A percentile compares a stretch with the other conserved stretches of the same genome.
Evolutionary conservation across 2,888 invertebrate genomes (phyloP).

Genomic region (Cremastobaeus sp.): DNA sequence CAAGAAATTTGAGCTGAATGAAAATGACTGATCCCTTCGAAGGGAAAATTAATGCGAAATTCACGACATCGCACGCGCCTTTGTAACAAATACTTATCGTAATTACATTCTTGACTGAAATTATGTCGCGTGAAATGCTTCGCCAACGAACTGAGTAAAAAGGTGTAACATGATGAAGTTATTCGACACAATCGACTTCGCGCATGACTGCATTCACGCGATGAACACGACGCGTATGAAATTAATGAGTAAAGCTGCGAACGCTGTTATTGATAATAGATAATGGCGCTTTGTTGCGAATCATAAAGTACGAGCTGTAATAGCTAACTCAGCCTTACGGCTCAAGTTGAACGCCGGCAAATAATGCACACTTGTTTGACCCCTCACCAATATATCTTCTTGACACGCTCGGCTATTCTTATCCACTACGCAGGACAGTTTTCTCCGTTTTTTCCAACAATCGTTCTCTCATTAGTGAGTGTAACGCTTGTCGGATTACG

Average conservation of each 20-base stretch:
- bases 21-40: no score
- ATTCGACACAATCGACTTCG: conserved; percentile 66
- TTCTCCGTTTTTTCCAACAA: conserved; percentile 35
- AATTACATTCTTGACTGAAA: conserved; percentile 49
- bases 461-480: conserved; percentile 46
- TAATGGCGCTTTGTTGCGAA: conserved; percentile 51
- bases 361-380: conserved; percentile 53
- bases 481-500: no score
- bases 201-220: conserved; percentile 63
- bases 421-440: conserved; percentile 21
- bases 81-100: conserved; percentile 52
- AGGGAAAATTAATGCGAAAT: conserved; percentile 48
- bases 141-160: conserved; percentile 37
- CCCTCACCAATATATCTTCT: conserved; percentile 40
- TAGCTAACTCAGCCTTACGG: conserved; percentile 46
- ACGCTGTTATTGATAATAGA: conserved; percentile 68
- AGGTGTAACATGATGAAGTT: conserved; percentile 64
- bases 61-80: conserved; percentile 16
- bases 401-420: conserved; percentile 44
- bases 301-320: conserved; percentile 44
- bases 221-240: conserved; percentile 64
- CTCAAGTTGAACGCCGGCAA: conserved; percentile 42
- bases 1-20: no score
- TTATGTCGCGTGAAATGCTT: conserved; percentile 53
- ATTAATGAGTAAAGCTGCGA: conserved; percentile 68